Evolutionary conservation across 2,797 vertebrate genomes (phyloP).

Genomic region (Danio jaintianensis): DNA sequence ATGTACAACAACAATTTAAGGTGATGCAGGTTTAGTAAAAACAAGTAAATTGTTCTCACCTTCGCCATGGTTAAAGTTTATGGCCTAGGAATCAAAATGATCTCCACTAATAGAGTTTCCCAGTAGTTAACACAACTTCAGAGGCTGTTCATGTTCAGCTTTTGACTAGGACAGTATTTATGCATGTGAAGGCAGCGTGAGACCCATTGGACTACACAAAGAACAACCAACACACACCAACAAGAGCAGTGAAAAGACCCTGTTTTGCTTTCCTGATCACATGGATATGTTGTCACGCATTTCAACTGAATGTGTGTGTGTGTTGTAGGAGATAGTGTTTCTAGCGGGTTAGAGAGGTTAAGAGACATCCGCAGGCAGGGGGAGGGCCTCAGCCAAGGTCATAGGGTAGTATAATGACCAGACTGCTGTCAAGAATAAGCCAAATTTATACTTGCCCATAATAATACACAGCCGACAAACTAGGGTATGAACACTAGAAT

Average conservation of each 20-base stretch:
- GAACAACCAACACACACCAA: neutral
- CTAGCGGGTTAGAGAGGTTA: neutral
- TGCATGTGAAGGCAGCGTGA: too few species aligned
- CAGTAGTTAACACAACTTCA: too few species aligned
- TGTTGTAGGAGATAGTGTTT: slow-evolving; percentile 10
- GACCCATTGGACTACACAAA: neutral
- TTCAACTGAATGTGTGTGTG: slow-evolving; percentile 1
- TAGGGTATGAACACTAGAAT: neutral
- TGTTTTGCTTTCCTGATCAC: neutral
- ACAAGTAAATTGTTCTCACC: too few species aligned
- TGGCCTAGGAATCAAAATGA: too few species aligned
- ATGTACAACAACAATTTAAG: too few species aligned
- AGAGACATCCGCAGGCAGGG: slow-evolving; percentile 34
- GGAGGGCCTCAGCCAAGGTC: slow-evolving; percentile 78
- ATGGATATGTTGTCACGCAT: slow-evolving; percentile 2
- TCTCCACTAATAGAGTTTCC: too few species aligned
- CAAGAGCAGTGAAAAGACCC: neutral
- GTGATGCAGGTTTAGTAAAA: too few species aligned
- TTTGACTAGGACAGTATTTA: too few species aligned
- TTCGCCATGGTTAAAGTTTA: too few species aligned
- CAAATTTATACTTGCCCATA: slow-evolving; percentile 68
- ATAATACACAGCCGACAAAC: slow-evolving; percentile 64
- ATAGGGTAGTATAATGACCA: slow-evolving; percentile 81
- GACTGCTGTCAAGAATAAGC: slow-evolving; percentile 71
- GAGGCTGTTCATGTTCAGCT: too few species aligned